Conservation (phyloP, 2,113 vertebrate species). For the Rhinichthys klamathensis region DNA sequence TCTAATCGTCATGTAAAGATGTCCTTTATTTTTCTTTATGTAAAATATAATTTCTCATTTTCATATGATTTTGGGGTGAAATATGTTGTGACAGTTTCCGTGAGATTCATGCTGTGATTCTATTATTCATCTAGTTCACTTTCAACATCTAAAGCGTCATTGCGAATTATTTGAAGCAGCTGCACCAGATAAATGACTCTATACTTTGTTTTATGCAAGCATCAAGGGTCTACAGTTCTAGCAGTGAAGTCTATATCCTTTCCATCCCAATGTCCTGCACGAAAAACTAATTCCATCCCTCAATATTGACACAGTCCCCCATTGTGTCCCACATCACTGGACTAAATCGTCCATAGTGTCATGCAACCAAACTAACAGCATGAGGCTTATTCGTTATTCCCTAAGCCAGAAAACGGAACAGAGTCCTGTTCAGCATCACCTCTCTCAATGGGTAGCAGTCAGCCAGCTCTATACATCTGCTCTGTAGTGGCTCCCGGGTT, state of each 20-base stretch:
- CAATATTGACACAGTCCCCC: slow-evolving; percentile 25
- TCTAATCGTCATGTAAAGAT: background rate
- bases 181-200: background rate
- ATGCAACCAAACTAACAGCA: slow-evolving; percentile 40
- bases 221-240: background rate
- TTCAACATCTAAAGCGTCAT: background rate
- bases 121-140: background rate
- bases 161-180: slow-evolving; percentile 9
- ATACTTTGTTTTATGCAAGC: slow-evolving; percentile 4
- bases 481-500: slow-evolving; percentile 32
- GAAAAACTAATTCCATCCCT: slow-evolving; percentile 19
- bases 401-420: slow-evolving; percentile 25
- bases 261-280: background rate
- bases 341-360: slow-evolving; percentile 27
- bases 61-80: background rate
- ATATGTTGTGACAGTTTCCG: background rate
- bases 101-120: background rate
- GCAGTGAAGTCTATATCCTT: background rate
- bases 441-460: slow-evolving; percentile 22
- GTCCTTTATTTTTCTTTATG: background rate
- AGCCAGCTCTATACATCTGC: slow-evolving; percentile 44
- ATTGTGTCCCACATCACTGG: slow-evolving; percentile 19
- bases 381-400: slow-evolving; percentile 44
- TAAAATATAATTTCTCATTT: background rate
- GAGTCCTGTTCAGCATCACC: slow-evolving; percentile 37